Evolutionary conservation across 2,797 vertebrate species (phyloP).

Genomic region (Tragelaphus oryx): DNA sequence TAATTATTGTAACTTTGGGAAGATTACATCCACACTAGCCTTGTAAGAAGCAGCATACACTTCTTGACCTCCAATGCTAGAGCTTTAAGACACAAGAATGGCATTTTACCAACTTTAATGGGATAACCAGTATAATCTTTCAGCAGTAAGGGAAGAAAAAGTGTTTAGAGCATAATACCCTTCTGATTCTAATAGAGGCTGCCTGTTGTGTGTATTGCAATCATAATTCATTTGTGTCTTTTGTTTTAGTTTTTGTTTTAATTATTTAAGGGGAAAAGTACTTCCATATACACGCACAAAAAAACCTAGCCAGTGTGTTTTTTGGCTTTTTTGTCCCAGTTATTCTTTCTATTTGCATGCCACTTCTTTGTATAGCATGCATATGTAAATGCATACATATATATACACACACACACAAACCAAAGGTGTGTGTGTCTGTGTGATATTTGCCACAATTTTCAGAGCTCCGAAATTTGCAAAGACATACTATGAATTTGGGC

Average conservation of each 20-base stretch:
- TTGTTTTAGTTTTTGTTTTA: conserved; percentile 80
- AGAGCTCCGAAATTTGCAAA: conserved; percentile 71
- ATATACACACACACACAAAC: not conserved
- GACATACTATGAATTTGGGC: conserved; percentile 60
- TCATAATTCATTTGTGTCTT: conserved; percentile 86
- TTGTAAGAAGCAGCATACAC: conserved; percentile 98
- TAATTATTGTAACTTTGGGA: conserved; percentile 99
- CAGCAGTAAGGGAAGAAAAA: conserved; percentile 94
- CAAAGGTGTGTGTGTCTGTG: conserved; percentile 41
- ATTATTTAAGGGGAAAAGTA: conserved; percentile 80
- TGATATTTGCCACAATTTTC: conserved; percentile 80
- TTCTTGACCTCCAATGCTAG: conserved; percentile 99
- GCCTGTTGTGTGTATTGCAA: conserved; percentile 84
- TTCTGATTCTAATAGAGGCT: conserved; percentile 88
- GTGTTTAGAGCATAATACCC: conserved; percentile 97
- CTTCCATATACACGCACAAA: conserved; percentile 65
- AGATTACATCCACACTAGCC: conserved; percentile 99
- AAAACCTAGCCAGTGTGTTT: conserved; percentile 76
- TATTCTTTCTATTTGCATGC: conserved; percentile 79
- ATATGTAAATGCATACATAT: not conserved
- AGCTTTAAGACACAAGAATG: conserved; percentile 99
- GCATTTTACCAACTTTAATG: conserved; percentile 99
- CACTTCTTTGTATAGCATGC: conserved; percentile 79
- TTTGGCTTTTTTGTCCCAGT: conserved; percentile 77
- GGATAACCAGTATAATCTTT: conserved; percentile 99